phyloP scores from a whole-genome alignment of 2,888 invertebrate species.

The Pyrrhosoma nymphula region DNA sequence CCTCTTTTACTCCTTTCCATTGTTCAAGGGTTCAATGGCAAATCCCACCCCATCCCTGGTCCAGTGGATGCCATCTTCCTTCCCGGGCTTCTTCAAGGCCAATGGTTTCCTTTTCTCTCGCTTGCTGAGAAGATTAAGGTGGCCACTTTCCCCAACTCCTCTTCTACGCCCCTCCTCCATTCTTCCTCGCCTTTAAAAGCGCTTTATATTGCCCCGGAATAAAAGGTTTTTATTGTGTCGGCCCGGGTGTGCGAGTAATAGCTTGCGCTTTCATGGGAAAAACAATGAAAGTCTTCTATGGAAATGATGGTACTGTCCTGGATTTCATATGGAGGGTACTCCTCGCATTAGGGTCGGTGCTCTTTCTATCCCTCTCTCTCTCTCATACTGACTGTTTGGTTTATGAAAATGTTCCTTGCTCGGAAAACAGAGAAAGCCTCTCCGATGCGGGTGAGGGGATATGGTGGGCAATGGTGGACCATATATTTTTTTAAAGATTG shows the following conservation, averaged over 20 bases:
- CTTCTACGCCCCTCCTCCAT: background rate
- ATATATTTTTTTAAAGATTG: too few relatives aligned
- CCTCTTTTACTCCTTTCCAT: background rate
- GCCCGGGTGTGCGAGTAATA: background rate
- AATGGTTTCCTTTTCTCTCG: background rate
- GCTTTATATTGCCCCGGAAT: background rate
- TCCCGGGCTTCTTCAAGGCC: background rate
- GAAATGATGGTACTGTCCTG: background rate
- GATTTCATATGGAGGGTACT: background rate
- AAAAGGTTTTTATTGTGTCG: slow-evolving; percentile 4
- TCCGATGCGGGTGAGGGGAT: background rate
- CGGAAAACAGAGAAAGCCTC: background rate
- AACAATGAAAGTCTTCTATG: background rate
- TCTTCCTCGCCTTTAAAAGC: background rate
- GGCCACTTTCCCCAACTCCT: background rate
- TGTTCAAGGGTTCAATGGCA: background rate
- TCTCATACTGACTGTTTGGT: background rate
- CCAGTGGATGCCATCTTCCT: background rate
- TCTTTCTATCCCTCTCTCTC: too few relatives aligned
- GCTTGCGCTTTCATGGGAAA: slow-evolving; percentile 11
- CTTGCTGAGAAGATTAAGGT: background rate
- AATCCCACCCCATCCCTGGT: background rate
- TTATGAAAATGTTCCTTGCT: background rate
- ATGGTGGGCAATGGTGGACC: background rate
- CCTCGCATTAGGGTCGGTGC: background rate